phyloP scores from a whole-genome alignment of 2,888 invertebrate species.

The Caenorhabditis sp. region DNA sequence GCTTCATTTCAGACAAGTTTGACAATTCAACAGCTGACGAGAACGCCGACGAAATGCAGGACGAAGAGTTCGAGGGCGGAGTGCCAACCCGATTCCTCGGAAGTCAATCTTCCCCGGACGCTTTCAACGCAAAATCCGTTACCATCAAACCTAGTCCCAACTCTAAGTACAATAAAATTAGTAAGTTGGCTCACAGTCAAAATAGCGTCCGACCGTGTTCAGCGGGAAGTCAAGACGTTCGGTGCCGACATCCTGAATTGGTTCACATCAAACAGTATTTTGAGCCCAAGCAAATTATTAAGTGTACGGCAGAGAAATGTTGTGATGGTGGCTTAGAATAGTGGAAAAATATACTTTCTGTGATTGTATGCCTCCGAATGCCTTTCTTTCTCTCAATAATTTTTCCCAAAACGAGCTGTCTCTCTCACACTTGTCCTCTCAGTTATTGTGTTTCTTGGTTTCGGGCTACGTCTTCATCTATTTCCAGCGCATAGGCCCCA shows the following conservation, averaged over 20 bases:
- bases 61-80: constrained; percentile 26
- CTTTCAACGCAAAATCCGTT: constrained; percentile 18
- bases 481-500: too few species aligned
- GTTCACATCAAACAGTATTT: constrained; percentile 53
- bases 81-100: constrained; percentile 46
- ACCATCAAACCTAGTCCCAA: constrained; percentile 3
- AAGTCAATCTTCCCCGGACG: constrained; percentile 5
- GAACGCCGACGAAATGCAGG: constrained; percentile 20
- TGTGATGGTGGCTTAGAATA: constrained; percentile 49
- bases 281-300: constrained; percentile 38
- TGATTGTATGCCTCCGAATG: constrained; percentile 31
- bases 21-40: constrained; percentile 19
- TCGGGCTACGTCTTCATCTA: too few species aligned
- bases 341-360: not conserved
- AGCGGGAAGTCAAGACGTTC: constrained; percentile 57
- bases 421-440: not conserved
- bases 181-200: constrained; percentile 8
- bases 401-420: not conserved
- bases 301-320: constrained; percentile 44
- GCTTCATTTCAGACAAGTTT: constrained; percentile 52
- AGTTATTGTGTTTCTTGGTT: constrained; percentile 1
- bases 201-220: constrained; percentile 18
- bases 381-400: not conserved
- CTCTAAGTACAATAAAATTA: constrained; percentile 27
- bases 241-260: constrained; percentile 51